Evolutionary conservation across 2,797 vertebrate species (phyloP).

Genomic region (Poecilia picta): DNA sequence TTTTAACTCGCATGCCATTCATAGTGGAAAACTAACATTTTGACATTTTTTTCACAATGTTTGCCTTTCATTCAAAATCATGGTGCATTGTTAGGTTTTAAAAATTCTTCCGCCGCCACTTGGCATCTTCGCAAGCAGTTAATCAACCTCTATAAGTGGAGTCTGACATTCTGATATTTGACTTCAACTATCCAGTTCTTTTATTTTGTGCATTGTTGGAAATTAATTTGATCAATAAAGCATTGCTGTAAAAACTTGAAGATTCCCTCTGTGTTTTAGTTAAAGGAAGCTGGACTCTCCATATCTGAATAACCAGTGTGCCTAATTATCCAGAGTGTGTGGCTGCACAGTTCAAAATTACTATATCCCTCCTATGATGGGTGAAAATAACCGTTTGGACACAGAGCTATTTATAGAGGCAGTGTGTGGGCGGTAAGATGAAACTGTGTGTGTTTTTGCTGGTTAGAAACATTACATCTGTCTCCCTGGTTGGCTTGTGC

Average conservation of each 20-base stretch:
- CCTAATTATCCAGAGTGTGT: conserved; percentile 30
- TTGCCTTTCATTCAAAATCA: neutral
- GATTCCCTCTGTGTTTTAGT: neutral
- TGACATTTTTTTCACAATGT: neutral
- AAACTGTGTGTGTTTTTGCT: conserved; percentile 39
- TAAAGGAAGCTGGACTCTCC: conserved; percentile 5
- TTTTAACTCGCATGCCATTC: neutral
- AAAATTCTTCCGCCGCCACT: neutral
- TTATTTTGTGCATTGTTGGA: neutral
- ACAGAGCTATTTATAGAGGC: conserved; percentile 58
- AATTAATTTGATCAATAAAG: neutral
- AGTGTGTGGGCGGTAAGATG: conserved; percentile 47
- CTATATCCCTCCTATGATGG: conserved; percentile 36
- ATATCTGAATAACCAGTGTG: conserved; percentile 18
- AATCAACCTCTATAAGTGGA: too few relatives aligned
- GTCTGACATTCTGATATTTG: neutral
- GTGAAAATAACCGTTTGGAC: conserved; percentile 59
- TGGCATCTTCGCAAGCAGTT: too few relatives aligned
- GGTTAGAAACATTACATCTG: conserved; percentile 29
- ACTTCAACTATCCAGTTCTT: neutral
- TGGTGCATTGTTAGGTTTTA: neutral
- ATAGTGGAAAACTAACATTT: neutral
- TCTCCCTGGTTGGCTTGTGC: conserved; percentile 27
- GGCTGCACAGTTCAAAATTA: conserved; percentile 36
- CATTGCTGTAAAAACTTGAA: neutral